Base-by-base conservation (phyloP, 2,797 vertebrate genomes). In the Onychomys leucogaster region DNA sequence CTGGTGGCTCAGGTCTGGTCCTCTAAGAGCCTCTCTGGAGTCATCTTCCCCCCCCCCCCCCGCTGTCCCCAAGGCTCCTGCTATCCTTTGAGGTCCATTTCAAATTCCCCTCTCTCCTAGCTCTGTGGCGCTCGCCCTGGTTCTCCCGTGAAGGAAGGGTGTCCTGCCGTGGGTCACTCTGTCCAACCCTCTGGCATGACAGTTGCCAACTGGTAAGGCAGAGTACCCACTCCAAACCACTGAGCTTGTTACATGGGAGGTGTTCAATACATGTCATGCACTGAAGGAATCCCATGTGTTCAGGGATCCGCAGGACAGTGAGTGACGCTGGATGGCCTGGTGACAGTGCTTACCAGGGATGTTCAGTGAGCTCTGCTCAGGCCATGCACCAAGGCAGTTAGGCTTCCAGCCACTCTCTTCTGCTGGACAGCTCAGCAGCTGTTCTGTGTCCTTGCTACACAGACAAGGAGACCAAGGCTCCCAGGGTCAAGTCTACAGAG, bases 311-410 rank as follows among this genome's bases (percentile, higher is more conserved):
- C n/a, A 41, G 41, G 3, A 61, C 34, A 11, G 6, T 12, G 12
- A 32, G 67, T 2, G 43, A 71, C 12, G 12, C 21, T 5, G 12
- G 8, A 17, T 11, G 3, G 29, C 34, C 34, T 12, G 13, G 6
- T 11, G 29, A 5, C 37, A 12, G 0, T 1, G 6, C 75, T 29
- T 1, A 0, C 19, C 2, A 4, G 2, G 7, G 0, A 34, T 17
- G 11, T 67, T 0, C 11, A 73, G 34, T 7, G 25, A 32, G 43
- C 49, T 6, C 59, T 25, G 84, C 49, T 25, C 41, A 69, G 71
- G 17, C 63, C 2, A 19, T 2, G 41, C 1, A 52, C 67, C 71
- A 4, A 34, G 57, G 0, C 8, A 55, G 9, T 41, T 0, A 4
- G 3, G 2, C 2, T 29, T 21, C 34, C 0, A 29, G 65, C 14